These are phyloP conservation scores for Ennomos quercinarius DNA, from an alignment of 2,888 invertebrate species.

Conservation along the genomic window DNA sequence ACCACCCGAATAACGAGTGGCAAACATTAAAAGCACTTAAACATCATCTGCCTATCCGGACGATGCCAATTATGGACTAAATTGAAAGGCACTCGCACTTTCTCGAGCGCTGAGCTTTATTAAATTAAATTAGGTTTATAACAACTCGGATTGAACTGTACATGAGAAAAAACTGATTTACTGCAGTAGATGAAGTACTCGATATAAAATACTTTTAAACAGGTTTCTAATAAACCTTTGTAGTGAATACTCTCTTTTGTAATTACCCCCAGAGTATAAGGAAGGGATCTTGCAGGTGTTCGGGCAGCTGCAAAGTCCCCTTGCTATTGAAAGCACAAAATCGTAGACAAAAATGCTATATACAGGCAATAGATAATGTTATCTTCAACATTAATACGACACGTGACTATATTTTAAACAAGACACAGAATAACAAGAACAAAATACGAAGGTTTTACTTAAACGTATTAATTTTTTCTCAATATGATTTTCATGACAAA, in stretches of 20 bases:
- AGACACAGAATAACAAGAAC: no score
- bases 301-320: conserved; percentile 36
- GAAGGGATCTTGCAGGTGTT: conserved; percentile 34
- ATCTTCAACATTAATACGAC: conserved; percentile 2
- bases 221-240: conserved; percentile 21
- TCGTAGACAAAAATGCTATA: conserved; percentile 13
- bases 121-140: conserved; percentile 50
- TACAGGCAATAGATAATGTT: neutral
- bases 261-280: conserved; percentile 3
- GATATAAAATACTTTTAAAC: conserved; percentile 11
- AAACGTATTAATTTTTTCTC: no score
- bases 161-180: conserved; percentile 29
- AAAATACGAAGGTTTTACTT: no score
- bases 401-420: conserved; percentile 9
- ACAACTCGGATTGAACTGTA: conserved; percentile 45
- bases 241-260: conserved; percentile 3
- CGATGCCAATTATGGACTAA: conserved; percentile 69
- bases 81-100: conserved; percentile 68
- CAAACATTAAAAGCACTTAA: conserved; percentile 76
- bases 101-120: conserved; percentile 60
- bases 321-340: conserved; percentile 24
- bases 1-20: conserved; percentile 70
- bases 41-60: conserved; percentile 69
- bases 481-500: no score
- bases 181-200: conserved; percentile 30